Percentiles rank a stretch among this genome's conserved stretches.
Evolutionary conservation across 2,797 vertebrate genomes (phyloP).

Genomic region (Petrocephalus schoutedeni): DNA sequence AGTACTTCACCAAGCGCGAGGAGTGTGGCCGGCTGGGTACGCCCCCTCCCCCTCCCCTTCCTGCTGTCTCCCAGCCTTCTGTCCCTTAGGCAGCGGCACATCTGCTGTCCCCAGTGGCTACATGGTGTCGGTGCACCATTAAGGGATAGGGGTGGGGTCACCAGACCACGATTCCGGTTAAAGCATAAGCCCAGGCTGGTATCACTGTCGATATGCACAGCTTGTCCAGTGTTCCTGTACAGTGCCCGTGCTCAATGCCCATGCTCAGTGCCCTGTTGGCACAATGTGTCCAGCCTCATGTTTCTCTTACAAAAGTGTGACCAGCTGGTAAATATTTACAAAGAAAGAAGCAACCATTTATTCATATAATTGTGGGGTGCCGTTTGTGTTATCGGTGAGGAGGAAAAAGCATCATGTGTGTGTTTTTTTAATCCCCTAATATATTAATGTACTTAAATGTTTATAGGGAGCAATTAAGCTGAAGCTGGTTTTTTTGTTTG

Average conservation of each 20-base stretch:
- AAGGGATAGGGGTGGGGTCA: background rate
- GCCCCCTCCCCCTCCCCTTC: slow-evolving; percentile 25
- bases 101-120: background rate
- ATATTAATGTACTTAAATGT: slow-evolving; percentile 49
- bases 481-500: slow-evolving; percentile 67
- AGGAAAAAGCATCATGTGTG: slow-evolving; percentile 34
- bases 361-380: background rate
- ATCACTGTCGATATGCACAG: background rate
- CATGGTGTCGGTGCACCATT: background rate
- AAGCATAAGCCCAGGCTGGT: background rate
- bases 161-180: background rate
- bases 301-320: background rate
- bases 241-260: background rate
- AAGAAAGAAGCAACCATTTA: background rate
- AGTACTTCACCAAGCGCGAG: slow-evolving; percentile 97
- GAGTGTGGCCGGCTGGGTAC: slow-evolving; percentile 92
- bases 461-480: slow-evolving; percentile 60
- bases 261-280: background rate
- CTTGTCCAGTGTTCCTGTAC: too few species aligned
- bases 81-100: background rate
- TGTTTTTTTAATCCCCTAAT: slow-evolving; percentile 35
- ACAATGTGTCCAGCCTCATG: background rate
- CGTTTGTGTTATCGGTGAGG: slow-evolving; percentile 5
- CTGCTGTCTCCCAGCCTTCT: background rate
- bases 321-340: background rate